A percentile compares a stretch with the other conserved stretches of the same genome.
phyloP scores from a whole-genome alignment of 2,888 invertebrate species.

The Cerastis leucographa region DNA sequence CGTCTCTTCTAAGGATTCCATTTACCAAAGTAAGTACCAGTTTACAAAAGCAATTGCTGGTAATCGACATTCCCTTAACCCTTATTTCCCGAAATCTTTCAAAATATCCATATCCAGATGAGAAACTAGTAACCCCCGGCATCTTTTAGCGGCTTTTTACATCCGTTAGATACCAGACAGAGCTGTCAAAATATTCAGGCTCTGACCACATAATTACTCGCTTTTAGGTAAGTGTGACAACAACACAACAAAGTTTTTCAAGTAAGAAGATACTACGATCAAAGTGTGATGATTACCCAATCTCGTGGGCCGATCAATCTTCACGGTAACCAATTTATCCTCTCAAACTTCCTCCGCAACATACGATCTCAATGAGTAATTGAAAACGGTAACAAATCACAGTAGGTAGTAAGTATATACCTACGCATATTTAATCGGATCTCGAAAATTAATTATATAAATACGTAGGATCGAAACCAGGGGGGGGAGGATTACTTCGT shows the following conservation, averaged over 20 bases:
- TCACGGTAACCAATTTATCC: constrained; percentile 20
- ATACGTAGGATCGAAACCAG: too few relatives aligned
- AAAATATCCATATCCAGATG: background rate
- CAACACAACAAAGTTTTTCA: background rate
- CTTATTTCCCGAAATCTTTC: background rate
- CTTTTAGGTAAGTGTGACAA: background rate
- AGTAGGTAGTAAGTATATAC: background rate
- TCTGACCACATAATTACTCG: background rate
- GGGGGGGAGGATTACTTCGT: background rate
- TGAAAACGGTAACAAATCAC: constrained; percentile 36
- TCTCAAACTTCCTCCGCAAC: constrained; percentile 7
- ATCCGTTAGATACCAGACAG: background rate
- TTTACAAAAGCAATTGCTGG: too few relatives aligned
- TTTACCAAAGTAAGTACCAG: too few relatives aligned
- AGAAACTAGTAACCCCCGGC: background rate
- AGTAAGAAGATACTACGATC: background rate
- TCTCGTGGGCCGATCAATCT: constrained; percentile 30
- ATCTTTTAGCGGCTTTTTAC: background rate
- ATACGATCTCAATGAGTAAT: constrained; percentile 26
- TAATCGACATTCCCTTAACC: background rate
- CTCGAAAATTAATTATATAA: constrained; percentile 33
- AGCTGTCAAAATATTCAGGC: background rate
- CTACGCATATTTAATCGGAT: constrained; percentile 44
- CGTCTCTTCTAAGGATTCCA: too few relatives aligned
- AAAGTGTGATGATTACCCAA: constrained; percentile 15